Evolutionary conservation across 2,797 vertebrate species (phyloP).

Genomic region (Eospalax fontanierii): DNA sequence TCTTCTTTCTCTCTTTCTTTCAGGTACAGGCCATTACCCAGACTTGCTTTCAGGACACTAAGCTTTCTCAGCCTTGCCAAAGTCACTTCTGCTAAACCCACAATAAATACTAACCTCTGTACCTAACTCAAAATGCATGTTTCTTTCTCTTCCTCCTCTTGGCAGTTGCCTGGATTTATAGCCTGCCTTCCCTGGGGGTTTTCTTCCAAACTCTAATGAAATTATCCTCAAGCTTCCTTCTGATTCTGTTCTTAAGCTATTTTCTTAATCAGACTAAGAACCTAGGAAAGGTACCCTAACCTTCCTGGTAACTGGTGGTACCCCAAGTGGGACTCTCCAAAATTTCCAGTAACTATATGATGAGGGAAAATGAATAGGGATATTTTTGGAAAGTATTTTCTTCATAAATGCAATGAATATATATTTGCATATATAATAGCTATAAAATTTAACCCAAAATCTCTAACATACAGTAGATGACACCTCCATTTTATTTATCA

Average conservation of each 20-base stretch:
- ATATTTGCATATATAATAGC: background rate
- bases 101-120: too few species aligned
- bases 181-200: background rate
- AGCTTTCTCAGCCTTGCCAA: background rate
- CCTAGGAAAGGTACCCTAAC: background rate
- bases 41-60: background rate
- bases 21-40: background rate
- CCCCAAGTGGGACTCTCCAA: background rate
- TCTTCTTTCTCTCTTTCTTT: background rate
- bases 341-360: background rate
- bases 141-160: background rate
- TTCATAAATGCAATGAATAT: background rate
- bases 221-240: background rate
- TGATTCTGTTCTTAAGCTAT: background rate
- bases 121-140: background rate
- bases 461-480: background rate
- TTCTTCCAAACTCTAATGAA: background rate
- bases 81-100: background rate
- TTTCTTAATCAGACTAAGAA: background rate
- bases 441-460: conserved; percentile 1
- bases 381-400: conserved; percentile 9
- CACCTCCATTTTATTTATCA: background rate
- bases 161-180: background rate
- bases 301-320: background rate
- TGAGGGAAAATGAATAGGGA: background rate